phyloP scores from a whole-genome alignment of 2,797 vertebrate genomes.

The Chelon auratus region DNA sequence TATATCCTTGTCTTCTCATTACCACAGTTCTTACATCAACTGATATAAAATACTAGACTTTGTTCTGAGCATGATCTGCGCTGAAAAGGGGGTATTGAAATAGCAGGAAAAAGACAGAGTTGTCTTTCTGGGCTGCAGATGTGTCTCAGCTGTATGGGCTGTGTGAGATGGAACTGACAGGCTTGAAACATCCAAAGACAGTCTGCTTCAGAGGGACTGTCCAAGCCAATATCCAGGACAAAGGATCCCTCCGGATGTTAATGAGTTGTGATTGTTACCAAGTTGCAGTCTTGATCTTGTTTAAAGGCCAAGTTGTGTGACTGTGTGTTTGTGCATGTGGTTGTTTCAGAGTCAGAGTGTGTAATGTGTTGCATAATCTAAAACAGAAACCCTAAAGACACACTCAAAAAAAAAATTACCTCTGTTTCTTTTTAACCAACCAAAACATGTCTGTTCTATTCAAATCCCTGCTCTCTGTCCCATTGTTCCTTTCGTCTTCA shows the following conservation, averaged over 20 bases:
- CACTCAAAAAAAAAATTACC: background rate
- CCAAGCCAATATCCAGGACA: slow-evolving; percentile 73
- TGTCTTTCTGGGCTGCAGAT: slow-evolving; percentile 61
- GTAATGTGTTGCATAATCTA: slow-evolving; percentile 19
- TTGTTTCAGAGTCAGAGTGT: slow-evolving; percentile 1
- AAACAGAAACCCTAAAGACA: slow-evolving; percentile 13
- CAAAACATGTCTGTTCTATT: slow-evolving; percentile 8
- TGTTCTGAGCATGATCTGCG: slow-evolving; percentile 18
- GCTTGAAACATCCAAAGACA: slow-evolving; percentile 71
- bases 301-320: slow-evolving; percentile 53
- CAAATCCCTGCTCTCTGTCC: background rate
- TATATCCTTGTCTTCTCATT: slow-evolving; percentile 4
- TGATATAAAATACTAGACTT: slow-evolving; percentile 1
- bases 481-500: background rate
- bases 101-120: slow-evolving; percentile 30
- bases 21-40: background rate
- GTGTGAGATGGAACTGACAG: slow-evolving; percentile 68
- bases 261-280: slow-evolving; percentile 70
- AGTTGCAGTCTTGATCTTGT: slow-evolving; percentile 71
- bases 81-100: slow-evolving; percentile 25
- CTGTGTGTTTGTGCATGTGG: slow-evolving; percentile 10
- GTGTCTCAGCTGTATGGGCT: slow-evolving; percentile 66
- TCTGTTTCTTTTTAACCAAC: slow-evolving; percentile 9
- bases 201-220: slow-evolving; percentile 74
- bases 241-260: slow-evolving; percentile 76